A percentile compares a stretch with the other conserved stretches of the same genome.
phyloP scores from a whole-genome alignment of 1,140 invertebrate genomes.

The Acromyrmex charruanus region DNA sequence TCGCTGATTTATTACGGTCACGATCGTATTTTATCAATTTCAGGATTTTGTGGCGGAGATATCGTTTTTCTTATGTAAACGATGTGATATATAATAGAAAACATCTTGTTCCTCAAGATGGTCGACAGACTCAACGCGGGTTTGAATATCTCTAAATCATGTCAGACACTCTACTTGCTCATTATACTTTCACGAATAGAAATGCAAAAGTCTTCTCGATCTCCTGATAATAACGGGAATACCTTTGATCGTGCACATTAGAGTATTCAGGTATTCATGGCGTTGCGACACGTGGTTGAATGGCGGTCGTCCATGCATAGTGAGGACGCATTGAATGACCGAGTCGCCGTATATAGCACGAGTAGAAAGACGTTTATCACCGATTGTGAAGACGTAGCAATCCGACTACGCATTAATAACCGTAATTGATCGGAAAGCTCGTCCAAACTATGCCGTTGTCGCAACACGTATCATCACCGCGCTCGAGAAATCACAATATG shows the following conservation, averaged over 20 bases:
- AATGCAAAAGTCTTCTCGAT: constrained; percentile 20
- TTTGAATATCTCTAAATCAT: not conserved
- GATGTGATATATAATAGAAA: not conserved
- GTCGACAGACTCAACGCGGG: not conserved
- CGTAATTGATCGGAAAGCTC: constrained; percentile 27
- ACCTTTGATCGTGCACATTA: constrained; percentile 2
- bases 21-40: not conserved
- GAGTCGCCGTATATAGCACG: constrained; percentile 52
- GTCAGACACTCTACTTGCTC: not conserved
- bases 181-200: constrained; percentile 34
- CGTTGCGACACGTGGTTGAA: constrained; percentile 42
- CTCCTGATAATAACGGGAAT: constrained; percentile 8
- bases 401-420: constrained; percentile 37
- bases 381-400: constrained; percentile 39
- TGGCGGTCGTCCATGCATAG: constrained; percentile 16
- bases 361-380: constrained; percentile 51
- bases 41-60: too few relatives aligned
- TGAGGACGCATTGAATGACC: constrained; percentile 39
- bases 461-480: not conserved
- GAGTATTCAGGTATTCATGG: not conserved
- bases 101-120: not conserved
- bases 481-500: constrained; percentile 38
- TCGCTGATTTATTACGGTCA: not conserved
- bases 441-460: not conserved
- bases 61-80: not conserved